phyloP scores from a whole-genome alignment of 2,113 vertebrate species.

The Scomber scombrus region DNA sequence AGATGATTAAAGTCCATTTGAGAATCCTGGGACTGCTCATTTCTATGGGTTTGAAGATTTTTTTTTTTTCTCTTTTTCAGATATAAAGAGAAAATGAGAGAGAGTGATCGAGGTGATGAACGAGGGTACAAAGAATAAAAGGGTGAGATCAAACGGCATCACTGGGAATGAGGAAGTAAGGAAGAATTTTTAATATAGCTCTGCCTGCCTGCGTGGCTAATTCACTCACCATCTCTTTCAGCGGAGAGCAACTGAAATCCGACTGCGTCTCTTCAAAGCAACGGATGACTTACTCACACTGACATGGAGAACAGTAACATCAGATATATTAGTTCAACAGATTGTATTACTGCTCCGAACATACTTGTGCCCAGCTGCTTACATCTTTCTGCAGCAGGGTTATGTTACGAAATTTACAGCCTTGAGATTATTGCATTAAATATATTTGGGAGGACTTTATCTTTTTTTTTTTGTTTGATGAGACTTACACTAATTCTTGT shows the following conservation, averaged over 20 bases:
- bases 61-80: background rate
- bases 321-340: conserved; percentile 61
- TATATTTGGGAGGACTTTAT: background rate
- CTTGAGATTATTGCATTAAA: background rate
- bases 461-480: background rate
- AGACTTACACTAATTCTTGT: background rate
- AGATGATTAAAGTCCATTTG: conserved; percentile 53
- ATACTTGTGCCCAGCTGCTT: conserved; percentile 61
- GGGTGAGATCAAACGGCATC: conserved; percentile 66
- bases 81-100: conserved; percentile 23
- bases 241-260: conserved; percentile 27
- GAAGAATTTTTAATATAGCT: conserved; percentile 49
- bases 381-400: conserved; percentile 37
- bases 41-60: background rate
- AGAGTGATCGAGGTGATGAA: conserved; percentile 41
- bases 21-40: conserved; percentile 6
- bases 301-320: conserved; percentile 53
- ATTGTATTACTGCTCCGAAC: conserved; percentile 63
- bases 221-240: conserved; percentile 44
- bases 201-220: conserved; percentile 45
- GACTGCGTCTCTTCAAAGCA: conserved; percentile 38
- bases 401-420: conserved; percentile 26
- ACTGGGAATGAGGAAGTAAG: conserved; percentile 65
- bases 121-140: conserved; percentile 40
- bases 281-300: conserved; percentile 58